phyloP scores from a whole-genome alignment of 2,888 invertebrate species.

The Aspidapion aeneum region DNA sequence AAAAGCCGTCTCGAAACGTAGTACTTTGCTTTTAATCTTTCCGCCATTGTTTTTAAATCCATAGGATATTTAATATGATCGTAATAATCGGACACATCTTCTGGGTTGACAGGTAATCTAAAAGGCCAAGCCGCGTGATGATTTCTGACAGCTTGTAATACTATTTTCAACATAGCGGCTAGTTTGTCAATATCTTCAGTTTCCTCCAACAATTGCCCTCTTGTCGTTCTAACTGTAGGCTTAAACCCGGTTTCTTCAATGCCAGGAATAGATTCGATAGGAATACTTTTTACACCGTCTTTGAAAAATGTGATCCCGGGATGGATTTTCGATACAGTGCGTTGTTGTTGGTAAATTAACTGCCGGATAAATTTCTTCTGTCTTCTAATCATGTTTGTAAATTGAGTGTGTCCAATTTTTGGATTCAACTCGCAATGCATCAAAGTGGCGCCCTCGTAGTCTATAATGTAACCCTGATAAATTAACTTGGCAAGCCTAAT shows the following conservation, averaged over 20 bases:
- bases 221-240: conserved; percentile 58
- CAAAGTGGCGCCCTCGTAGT: conserved; percentile 95
- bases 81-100: conserved; percentile 93
- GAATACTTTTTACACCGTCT: conserved; percentile 85
- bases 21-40: conserved; percentile 80
- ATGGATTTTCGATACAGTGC: conserved; percentile 73
- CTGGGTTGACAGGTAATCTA: conserved; percentile 85
- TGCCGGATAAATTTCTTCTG: conserved; percentile 86
- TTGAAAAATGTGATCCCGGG: conserved; percentile 87
- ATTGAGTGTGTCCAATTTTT: conserved; percentile 89
- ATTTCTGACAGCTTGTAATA: conserved; percentile 67
- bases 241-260: conserved; percentile 84
- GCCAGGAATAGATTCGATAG: conserved; percentile 84
- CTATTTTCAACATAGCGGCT: conserved; percentile 58
- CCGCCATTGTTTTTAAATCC: conserved; percentile 88
- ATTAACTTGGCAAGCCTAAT: conserved; percentile 96
- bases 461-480: conserved; percentile 96
- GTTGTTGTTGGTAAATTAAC: conserved; percentile 83
- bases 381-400: conserved; percentile 80
- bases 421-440: conserved; percentile 99
- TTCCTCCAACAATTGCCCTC: conserved; percentile 60
- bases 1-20: conserved; percentile 88
- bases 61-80: conserved; percentile 97
- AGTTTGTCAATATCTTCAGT: conserved; percentile 68
- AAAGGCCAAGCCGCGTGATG: conserved; percentile 95